Percentiles rank a stretch among this genome's conserved stretches.
Evolutionary conservation across 2,113 vertebrate genomes (phyloP).

Genomic region (Tragelaphus imberbis): DNA sequence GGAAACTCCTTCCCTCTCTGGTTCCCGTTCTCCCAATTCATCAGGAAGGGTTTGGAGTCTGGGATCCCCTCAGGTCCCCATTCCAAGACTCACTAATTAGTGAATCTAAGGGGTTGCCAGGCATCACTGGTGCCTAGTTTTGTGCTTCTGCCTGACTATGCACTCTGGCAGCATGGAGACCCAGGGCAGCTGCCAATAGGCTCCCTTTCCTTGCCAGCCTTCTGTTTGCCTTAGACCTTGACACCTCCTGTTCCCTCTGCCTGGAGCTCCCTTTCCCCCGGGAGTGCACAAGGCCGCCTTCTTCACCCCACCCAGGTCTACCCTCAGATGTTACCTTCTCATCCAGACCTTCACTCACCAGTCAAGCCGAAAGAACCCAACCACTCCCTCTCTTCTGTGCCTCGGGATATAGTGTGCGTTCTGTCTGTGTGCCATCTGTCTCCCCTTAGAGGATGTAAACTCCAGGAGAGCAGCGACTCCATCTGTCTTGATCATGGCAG

Average conservation of each 20-base stretch:
- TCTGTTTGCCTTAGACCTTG: neutral
- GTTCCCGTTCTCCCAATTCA: neutral
- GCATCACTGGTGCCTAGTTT: neutral
- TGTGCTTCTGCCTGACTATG: neutral
- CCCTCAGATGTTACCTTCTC: neutral
- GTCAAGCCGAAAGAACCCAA: fast-evolving
- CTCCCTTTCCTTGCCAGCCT: neutral
- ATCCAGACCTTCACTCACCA: neutral
- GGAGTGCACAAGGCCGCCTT: neutral
- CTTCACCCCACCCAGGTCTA: neutral
- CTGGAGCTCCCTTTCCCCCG: neutral
- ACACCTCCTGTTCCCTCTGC: neutral
- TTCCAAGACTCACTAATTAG: neutral
- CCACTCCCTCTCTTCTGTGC: neutral
- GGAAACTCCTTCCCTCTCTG: neutral
- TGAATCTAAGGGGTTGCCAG: neutral
- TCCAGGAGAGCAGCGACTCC: neutral
- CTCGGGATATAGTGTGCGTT: fast-evolving
- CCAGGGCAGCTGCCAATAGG: neutral
- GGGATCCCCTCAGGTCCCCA: neutral
- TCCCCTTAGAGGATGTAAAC: neutral
- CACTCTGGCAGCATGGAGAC: neutral
- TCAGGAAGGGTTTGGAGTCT: neutral
- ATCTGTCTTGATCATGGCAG: neutral
- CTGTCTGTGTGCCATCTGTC: neutral